phyloP scores from a whole-genome alignment of 2,797 vertebrate species.

The Hafferia zeledoni region DNA sequence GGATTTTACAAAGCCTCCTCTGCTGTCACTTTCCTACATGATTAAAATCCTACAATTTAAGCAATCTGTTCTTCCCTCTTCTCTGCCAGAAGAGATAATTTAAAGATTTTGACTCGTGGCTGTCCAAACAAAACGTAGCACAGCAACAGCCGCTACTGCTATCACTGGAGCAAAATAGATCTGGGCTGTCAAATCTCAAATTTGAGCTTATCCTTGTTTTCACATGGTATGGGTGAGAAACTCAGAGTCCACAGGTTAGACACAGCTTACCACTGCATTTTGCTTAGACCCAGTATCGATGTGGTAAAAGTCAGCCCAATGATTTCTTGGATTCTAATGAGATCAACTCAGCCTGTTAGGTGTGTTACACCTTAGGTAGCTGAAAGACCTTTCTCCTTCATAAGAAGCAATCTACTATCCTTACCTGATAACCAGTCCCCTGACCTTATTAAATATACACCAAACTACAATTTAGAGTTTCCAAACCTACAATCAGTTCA shows the following conservation, averaged over 20 bases:
- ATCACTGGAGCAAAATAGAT: neutral
- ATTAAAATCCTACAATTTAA: slow-evolving; percentile 8
- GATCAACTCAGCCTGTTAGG: neutral
- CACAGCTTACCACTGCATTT: neutral
- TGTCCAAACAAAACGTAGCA: slow-evolving; percentile 47
- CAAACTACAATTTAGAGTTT: neutral
- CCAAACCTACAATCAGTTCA: neutral
- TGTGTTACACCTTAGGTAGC: neutral
- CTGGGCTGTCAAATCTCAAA: neutral
- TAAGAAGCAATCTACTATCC: neutral
- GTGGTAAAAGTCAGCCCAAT: neutral
- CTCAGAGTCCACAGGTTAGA: neutral
- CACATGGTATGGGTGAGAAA: neutral
- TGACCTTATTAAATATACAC: neutral
- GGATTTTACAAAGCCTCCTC: neutral
- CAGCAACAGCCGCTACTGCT: neutral
- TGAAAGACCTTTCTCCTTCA: neutral
- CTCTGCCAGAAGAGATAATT: neutral
- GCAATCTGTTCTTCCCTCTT: neutral
- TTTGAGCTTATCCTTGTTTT: neutral
- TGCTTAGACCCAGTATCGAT: neutral
- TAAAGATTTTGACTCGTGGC: slow-evolving; percentile 3
- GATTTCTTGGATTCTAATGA: neutral
- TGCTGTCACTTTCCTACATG: neutral
- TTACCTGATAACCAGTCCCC: neutral